Conservation (phyloP, 2,797 vertebrate species). For the Ptychadena robeensis region DNA sequence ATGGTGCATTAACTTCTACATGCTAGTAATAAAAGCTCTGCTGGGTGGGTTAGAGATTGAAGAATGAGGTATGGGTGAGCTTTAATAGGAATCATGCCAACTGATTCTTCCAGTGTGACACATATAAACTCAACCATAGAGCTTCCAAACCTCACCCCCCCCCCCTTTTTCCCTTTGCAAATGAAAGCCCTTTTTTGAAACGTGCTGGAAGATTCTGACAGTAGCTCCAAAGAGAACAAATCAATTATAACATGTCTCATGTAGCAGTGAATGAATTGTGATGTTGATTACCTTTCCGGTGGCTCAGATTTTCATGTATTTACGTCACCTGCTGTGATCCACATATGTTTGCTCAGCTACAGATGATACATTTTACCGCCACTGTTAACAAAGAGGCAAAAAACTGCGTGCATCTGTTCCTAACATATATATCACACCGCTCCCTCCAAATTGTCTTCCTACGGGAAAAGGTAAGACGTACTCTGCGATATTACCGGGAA, state of each 20-base stretch:
- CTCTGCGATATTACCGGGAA: slow-evolving; percentile 4
- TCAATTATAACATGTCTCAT: not conserved
- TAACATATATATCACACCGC: slow-evolving; percentile 22
- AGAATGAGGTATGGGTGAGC: no score
- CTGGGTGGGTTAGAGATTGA: no score
- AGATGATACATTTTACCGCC: not conserved
- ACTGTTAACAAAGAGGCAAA: slow-evolving; percentile 7
- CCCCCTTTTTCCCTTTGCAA: not conserved
- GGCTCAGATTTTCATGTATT: not conserved
- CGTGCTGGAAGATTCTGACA: not conserved
- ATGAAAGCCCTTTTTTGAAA: not conserved
- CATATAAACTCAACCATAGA: not conserved
- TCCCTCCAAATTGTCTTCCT: slow-evolving; percentile 26
- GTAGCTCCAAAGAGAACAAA: not conserved
- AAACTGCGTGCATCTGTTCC: slow-evolving; percentile 26
- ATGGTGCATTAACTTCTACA: no score
- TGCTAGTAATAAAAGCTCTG: no score
- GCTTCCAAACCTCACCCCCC: not conserved
- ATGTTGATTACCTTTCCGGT: not conserved
- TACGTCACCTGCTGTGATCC: not conserved
- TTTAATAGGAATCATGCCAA: not conserved
- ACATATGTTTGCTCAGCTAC: slow-evolving; percentile 23
- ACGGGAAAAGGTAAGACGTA: slow-evolving; percentile 18
- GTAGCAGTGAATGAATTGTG: not conserved
- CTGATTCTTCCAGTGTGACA: not conserved